Percentiles rank a stretch among this genome's conserved stretches.
phyloP scores from a whole-genome alignment of 2,888 invertebrate genomes.

The Drosophila neotestacea region DNA sequence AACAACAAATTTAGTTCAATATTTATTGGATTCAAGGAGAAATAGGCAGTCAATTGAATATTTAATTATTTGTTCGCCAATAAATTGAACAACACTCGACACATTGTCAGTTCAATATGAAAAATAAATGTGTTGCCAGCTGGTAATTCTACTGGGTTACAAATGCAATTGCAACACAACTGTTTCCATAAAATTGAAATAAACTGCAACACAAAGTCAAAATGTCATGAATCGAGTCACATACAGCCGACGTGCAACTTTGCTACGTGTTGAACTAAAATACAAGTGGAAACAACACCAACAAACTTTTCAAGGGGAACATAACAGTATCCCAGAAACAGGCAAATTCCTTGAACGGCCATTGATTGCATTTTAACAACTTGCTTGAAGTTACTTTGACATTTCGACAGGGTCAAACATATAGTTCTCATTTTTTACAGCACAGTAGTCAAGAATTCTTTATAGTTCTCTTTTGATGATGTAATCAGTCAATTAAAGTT shows the following conservation, averaged over 20 bases:
- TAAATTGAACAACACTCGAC: background rate
- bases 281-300: constrained; percentile 1
- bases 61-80: background rate
- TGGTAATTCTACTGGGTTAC: constrained; percentile 7
- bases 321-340: background rate
- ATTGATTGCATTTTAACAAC: constrained; percentile 5
- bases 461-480: background rate
- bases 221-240: constrained; percentile 1
- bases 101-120: background rate
- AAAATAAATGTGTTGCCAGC: background rate
- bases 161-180: constrained; percentile 33
- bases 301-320: background rate
- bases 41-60: background rate
- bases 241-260: constrained; percentile 15
- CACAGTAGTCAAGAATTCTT: background rate
- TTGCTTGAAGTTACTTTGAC: background rate
- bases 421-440: background rate
- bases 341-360: background rate
- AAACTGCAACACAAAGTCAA: constrained; percentile 41
- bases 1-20: background rate
- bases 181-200: constrained; percentile 28
- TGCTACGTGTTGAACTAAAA: background rate
- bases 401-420: background rate
- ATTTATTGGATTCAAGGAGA: background rate
- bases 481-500: constrained; percentile 1